Evolutionary conservation across 2,888 invertebrate genomes (phyloP).

Genomic region (Andrena camellia): DNA sequence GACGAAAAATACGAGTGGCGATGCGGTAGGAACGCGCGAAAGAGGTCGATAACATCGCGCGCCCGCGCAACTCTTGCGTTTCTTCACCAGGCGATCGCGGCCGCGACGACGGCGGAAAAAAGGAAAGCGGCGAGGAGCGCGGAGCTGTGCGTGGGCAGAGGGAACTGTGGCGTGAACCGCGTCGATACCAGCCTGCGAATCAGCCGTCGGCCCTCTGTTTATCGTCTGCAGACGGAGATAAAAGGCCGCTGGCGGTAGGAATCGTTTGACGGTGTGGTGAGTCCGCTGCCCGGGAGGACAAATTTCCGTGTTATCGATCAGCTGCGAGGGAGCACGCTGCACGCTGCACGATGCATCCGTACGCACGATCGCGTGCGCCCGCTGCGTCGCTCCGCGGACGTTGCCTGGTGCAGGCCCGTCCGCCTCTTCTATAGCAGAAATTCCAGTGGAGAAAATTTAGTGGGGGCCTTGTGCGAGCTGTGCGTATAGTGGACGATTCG

Average conservation of each 20-base stretch:
- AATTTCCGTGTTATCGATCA: conserved; percentile 65
- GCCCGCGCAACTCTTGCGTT: conserved; percentile 73
- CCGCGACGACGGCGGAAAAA: conserved; percentile 17
- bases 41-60: conserved; percentile 79
- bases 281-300: conserved; percentile 37
- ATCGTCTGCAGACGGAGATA: background rate
- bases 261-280: background rate
- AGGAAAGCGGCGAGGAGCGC: conserved; percentile 11
- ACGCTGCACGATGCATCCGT: conserved; percentile 55
- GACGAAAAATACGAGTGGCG: conserved; percentile 33
- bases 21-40: conserved; percentile 53
- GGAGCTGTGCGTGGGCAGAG: conserved; percentile 4
- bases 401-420: conserved; percentile 10
- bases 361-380: conserved; percentile 42
- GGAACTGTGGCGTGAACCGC: background rate
- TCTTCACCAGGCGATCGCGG: conserved; percentile 40
- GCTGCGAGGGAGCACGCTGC: conserved; percentile 51
- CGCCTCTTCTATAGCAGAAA: background rate
- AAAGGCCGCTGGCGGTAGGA: background rate
- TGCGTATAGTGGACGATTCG: no score
- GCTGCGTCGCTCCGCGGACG: conserved; percentile 27
- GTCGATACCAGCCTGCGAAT: background rate
- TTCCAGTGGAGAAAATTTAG: background rate
- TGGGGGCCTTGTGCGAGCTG: no score
- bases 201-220: background rate